Percentiles rank a stretch among this genome's conserved stretches.
phyloP scores from a whole-genome alignment of 1,140 invertebrate species.

The Heliconius melpomene region DNA sequence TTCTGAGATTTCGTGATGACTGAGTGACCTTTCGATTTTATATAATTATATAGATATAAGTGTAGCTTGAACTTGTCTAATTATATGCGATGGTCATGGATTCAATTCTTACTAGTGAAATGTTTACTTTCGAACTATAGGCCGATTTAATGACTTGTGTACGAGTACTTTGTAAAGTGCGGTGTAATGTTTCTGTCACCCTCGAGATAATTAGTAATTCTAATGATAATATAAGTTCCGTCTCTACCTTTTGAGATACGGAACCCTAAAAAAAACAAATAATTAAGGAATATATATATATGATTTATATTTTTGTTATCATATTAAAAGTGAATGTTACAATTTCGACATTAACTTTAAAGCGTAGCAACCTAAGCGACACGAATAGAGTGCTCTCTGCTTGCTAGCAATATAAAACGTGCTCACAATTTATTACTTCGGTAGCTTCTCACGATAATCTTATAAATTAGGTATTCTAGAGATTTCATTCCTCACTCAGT shows the following conservation, averaged over 20 bases:
- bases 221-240: too few relatives aligned
- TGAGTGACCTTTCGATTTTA: too few relatives aligned
- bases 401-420: constrained; percentile 72
- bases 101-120: too few relatives aligned
- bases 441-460: constrained; percentile 28
- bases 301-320: background rate
- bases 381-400: constrained; percentile 55
- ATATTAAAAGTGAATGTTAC: constrained; percentile 4
- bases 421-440: constrained; percentile 52
- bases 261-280: background rate
- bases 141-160: too few relatives aligned
- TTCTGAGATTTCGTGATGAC: too few relatives aligned
- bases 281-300: background rate
- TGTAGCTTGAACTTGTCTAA: background rate
- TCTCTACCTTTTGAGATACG: too few relatives aligned
- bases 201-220: too few relatives aligned
- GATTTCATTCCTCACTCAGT: constrained; percentile 8
- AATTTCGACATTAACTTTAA: constrained; percentile 9
- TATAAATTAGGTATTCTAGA: constrained; percentile 23
- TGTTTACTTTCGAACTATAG: too few relatives aligned
- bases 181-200: too few relatives aligned
- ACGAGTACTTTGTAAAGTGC: too few relatives aligned
- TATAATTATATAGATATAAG: too few relatives aligned
- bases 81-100: background rate
- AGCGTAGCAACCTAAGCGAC: constrained; percentile 52